phyloP scores from a whole-genome alignment of 1,140 invertebrate species.

The Rhizoglyphus robini region DNA sequence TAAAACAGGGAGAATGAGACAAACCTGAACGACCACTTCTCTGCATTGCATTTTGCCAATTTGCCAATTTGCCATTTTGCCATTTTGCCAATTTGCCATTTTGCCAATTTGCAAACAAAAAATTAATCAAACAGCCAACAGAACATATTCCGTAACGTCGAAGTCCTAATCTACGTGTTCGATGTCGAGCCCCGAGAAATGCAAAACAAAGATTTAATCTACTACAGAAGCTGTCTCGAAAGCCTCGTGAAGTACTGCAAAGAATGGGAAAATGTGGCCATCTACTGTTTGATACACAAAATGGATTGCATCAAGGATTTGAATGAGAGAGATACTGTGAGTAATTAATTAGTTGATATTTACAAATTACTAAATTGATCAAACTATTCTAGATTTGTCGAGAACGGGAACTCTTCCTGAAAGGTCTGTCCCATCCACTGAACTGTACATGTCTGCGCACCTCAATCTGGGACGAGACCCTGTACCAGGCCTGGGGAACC shows the following conservation, averaged over 20 bases:
- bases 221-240: conserved; percentile 73
- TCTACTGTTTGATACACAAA: conserved; percentile 94
- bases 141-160: conserved; percentile 92
- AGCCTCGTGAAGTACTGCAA: conserved; percentile 89
- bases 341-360: conserved; percentile 21
- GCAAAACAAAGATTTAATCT: conserved; percentile 60
- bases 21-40: no score
- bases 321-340: conserved; percentile 72
- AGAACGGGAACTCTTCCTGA: conserved; percentile 72
- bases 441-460: conserved; percentile 92
- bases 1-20: no score
- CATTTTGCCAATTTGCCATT: no score
- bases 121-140: not conserved
- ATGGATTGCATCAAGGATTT: conserved; percentile 98
- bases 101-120: no score
- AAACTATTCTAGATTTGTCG: conserved; percentile 50
- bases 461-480: conserved; percentile 99
- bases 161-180: conserved; percentile 96
- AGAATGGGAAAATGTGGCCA: conserved; percentile 91
- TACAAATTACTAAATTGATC: not conserved
- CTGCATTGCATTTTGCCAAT: no score
- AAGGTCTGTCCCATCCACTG: conserved; percentile 69
- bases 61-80: no score
- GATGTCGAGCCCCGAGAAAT: conserved; percentile 95
- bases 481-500: conserved; percentile 98